Evolutionary conservation across 2,888 invertebrate genomes (phyloP).

Genomic region (Fabriciana adippe): DNA sequence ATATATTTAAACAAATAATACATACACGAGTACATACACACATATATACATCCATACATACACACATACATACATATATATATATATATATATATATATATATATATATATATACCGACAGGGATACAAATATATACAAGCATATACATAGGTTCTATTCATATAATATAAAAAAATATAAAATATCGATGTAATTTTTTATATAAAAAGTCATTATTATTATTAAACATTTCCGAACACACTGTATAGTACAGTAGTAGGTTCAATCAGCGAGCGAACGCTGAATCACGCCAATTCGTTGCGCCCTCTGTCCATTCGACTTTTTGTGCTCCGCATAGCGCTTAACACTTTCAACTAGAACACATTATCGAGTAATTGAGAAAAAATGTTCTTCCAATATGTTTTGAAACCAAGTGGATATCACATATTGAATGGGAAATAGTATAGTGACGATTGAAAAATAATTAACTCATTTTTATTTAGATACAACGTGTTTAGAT

Average conservation of each 20-base stretch:
- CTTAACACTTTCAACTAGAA: conserved; percentile 42
- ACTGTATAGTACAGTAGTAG: conserved; percentile 60
- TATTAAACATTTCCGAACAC: conserved; percentile 40
- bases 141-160: too few species aligned
- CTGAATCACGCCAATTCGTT: conserved; percentile 75
- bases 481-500: too few species aligned
- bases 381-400: conserved; percentile 31
- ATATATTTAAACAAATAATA: too few species aligned
- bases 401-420: conserved; percentile 16
- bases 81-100: too few species aligned
- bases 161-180: too few species aligned
- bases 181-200: too few species aligned
- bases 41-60: too few species aligned
- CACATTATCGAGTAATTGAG: conserved; percentile 31
- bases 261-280: conserved; percentile 66
- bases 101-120: too few species aligned
- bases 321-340: conserved; percentile 56
- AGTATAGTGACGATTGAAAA: conserved; percentile 8
- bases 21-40: too few species aligned
- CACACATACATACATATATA: too few species aligned
- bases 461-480: conserved; percentile 16
- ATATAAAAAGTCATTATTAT: too few species aligned
- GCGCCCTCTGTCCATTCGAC: conserved; percentile 66
- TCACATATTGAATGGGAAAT: conserved; percentile 12
- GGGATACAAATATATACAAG: too few species aligned